Conservation (phyloP, 1,140 invertebrate genomes). For the Achatina immaculata region DNA sequence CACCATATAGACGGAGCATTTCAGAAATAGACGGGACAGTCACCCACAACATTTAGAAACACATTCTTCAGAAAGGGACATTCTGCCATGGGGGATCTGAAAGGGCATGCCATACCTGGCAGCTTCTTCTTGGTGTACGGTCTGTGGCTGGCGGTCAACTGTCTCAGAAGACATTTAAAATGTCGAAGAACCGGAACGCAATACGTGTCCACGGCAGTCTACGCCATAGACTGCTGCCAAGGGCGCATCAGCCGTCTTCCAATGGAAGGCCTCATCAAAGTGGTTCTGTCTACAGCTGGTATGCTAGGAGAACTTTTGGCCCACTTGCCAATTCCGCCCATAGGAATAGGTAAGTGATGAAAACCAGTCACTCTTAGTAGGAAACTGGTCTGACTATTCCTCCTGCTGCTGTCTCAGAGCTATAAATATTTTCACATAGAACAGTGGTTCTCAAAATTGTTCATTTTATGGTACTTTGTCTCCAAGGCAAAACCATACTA, state of each 20-base stretch:
- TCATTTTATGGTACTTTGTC: neutral
- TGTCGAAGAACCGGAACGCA: slow-evolving; percentile 50
- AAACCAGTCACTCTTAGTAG: too few species aligned
- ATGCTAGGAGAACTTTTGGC: slow-evolving; percentile 64
- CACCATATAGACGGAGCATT: too few species aligned
- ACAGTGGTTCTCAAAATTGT: neutral
- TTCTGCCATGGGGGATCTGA: slow-evolving; percentile 70
- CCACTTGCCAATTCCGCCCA: neutral
- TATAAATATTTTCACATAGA: neutral
- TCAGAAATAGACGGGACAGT: too few species aligned
- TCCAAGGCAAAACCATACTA: neutral
- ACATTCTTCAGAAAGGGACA: neutral
- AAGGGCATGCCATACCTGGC: slow-evolving; percentile 73
- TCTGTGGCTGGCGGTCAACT: slow-evolving; percentile 71
- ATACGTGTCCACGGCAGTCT: slow-evolving; percentile 65
- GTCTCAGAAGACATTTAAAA: slow-evolving; percentile 65
- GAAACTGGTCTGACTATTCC: neutral
- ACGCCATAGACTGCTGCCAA: slow-evolving; percentile 62
- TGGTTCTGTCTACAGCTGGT: slow-evolving; percentile 67
- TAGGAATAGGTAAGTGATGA: slow-evolving; percentile 3
- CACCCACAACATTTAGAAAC: too few species aligned
- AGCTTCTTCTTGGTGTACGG: slow-evolving; percentile 72
- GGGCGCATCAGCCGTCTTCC: slow-evolving; percentile 56
- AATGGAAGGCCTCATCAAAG: slow-evolving; percentile 70
- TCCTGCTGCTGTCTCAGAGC: neutral